These are phyloP conservation scores for Ephestia elutella DNA, from an alignment of 1,140 invertebrate species.

Conservation along the genomic window DNA sequence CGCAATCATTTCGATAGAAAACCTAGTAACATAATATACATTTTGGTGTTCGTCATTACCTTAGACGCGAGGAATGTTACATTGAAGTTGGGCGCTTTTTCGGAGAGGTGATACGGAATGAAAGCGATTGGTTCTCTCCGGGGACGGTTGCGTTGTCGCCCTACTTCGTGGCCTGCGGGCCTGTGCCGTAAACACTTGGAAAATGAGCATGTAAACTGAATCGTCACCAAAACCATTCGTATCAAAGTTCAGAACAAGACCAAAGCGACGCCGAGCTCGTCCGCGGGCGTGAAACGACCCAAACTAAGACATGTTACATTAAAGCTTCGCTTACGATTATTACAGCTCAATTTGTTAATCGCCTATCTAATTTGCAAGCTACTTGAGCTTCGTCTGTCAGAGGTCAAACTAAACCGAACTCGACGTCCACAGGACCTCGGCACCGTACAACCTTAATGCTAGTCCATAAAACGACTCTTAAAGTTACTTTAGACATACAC, in stretches of 20 bases:
- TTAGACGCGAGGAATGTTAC: constrained; percentile 17
- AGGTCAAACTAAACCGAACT: constrained; percentile 35
- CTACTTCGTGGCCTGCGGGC: constrained; percentile 25
- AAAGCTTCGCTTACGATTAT: constrained; percentile 61
- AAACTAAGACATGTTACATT: constrained; percentile 46
- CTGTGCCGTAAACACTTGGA: background rate
- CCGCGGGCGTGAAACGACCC: constrained; percentile 16
- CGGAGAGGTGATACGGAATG: constrained; percentile 55
- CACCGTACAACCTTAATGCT: constrained; percentile 44
- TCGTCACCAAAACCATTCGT: constrained; percentile 6
- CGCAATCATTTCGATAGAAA: background rate
- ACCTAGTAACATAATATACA: background rate
- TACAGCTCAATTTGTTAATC: constrained; percentile 68
- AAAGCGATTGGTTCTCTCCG: constrained; percentile 46
- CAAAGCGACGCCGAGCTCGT: constrained; percentile 28
- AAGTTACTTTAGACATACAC: constrained; percentile 41
- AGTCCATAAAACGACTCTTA: constrained; percentile 41
- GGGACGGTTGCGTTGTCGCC: constrained; percentile 53
- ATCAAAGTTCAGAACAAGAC: constrained; percentile 13
- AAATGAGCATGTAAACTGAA: background rate
- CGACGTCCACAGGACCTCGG: constrained; percentile 41
- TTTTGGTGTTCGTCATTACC: constrained; percentile 25
- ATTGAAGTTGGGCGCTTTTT: constrained; percentile 48
- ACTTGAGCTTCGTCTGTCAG: constrained; percentile 42
- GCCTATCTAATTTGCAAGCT: constrained; percentile 67